Conservation (phyloP, 2,797 vertebrate species). For the Danio tinwini region DNA sequence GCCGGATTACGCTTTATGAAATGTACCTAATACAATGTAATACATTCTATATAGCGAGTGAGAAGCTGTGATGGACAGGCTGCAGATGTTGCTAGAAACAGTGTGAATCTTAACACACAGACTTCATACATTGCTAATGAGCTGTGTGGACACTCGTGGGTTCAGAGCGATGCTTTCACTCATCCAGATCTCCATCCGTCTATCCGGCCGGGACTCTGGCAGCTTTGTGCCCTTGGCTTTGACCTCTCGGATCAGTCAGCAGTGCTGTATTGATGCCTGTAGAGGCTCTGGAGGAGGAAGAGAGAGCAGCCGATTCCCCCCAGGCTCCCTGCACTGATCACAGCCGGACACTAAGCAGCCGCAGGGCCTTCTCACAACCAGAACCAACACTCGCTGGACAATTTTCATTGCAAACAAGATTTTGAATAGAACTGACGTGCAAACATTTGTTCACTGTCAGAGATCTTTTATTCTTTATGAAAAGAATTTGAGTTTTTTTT, state of each 20-base stretch:
- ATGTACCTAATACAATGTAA: background rate
- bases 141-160: background rate
- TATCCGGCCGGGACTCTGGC: background rate
- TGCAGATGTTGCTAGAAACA: background rate
- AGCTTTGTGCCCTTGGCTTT: constrained; percentile 28
- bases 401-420: constrained; percentile 24
- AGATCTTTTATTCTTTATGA: background rate
- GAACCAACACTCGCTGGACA: background rate
- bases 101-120: constrained; percentile 4
- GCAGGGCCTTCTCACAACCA: constrained; percentile 25
- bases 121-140: constrained; percentile 15
- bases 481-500: background rate
- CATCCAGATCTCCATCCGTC: background rate
- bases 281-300: constrained; percentile 25
- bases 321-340: constrained; percentile 21
- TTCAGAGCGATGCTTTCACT: constrained; percentile 9
- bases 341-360: constrained; percentile 5
- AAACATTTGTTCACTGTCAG: background rate
- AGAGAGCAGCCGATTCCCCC: background rate
- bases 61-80: background rate
- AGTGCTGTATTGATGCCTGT: constrained; percentile 6
- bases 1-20: background rate
- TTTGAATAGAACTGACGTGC: background rate
- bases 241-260: constrained; percentile 16
- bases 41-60: background rate